Evolutionary conservation across 2,888 invertebrate genomes (phyloP), one percentile per base, ranked within the genome.

Genomic region (Hemaris fuciformis): DNA sequence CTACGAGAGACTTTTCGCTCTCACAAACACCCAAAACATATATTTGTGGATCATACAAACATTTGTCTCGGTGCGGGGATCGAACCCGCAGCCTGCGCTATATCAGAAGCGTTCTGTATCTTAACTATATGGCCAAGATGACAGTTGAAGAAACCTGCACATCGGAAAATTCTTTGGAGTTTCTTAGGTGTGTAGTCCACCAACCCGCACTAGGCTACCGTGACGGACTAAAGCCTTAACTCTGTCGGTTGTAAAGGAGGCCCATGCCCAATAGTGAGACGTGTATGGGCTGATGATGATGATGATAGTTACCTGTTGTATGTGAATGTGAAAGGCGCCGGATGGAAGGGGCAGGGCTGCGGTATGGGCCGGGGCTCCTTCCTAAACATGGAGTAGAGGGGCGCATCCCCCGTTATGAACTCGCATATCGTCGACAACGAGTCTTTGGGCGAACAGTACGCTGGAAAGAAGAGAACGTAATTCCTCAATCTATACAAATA

Each of bases 291-390:
- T 34, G 38, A 8, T 20, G n/a, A 5, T 23, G 4, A 22, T 13
- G 22, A 10, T 10, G 0, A 23, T 31, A 3, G 68, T 78, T 65
- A 92, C 88, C 94, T 85, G 79, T 94, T 96, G 85, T 97, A 97
- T 1, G 95, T 95, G 87, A 97, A 97, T 13, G 95, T 95, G 85
- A 96, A 96, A 0, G 97, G 97, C 60, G 96, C 96, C 27, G 95
- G 95, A 70, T 94, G 94, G 89, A 98, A 97, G 1, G 97, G 97
- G 78, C 97, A 98, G 25, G 95, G 93, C 74, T 95, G 94, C 0
- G 97, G 95, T 48, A 94, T 91, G 0, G 96, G 96, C 66, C 93
- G 93, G 1, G 95, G 95, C 66, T 94, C 93, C 81, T 95, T 94
- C 61, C 96, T 90, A 86, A 96, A 96, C 94, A 97, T 95, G 69